Evolutionary conservation across 2,113 vertebrate genomes (phyloP).

Genomic region (Oreochromis spilurus): DNA sequence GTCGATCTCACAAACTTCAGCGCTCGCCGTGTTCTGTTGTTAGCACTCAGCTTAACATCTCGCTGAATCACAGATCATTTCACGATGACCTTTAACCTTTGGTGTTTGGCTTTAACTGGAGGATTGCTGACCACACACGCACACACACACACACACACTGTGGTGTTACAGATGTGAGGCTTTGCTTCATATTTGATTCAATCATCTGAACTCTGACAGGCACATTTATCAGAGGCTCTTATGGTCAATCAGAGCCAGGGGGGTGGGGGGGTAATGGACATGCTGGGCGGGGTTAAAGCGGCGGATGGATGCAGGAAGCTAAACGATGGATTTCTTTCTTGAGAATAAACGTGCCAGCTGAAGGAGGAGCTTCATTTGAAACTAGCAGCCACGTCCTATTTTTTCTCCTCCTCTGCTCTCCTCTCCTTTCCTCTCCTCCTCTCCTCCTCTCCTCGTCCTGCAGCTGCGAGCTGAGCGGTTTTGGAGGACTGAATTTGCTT

Average conservation of each 20-base stretch:
- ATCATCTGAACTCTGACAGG: constrained; percentile 99
- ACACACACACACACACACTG: background rate
- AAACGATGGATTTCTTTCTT: constrained; percentile 76
- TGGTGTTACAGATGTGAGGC: constrained; percentile 82
- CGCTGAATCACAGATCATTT: background rate
- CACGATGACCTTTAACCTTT: background rate
- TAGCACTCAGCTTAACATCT: background rate
- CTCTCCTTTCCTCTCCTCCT: background rate
- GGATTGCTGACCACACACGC: background rate
- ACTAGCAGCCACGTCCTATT: constrained; percentile 72
- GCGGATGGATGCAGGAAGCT: constrained; percentile 37
- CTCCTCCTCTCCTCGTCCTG: background rate
- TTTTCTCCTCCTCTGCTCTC: background rate
- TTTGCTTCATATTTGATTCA: constrained; percentile 99
- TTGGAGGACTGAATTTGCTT: constrained; percentile 79
- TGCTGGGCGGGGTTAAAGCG: constrained; percentile 57
- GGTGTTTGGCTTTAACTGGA: background rate
- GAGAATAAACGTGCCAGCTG: constrained; percentile 72
- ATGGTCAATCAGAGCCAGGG: constrained; percentile 99
- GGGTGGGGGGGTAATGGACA: constrained; percentile 85
- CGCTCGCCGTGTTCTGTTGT: constrained; percentile 46
- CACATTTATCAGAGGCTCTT: constrained; percentile 99
- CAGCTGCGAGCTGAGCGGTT: constrained; percentile 86
- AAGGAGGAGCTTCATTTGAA: constrained; percentile 50
- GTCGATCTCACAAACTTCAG: constrained; percentile 74